These are phyloP conservation scores for Tachyglossus aculeatus DNA, from an alignment of 2,797 vertebrate genomes.

Conservation along the genomic window DNA sequence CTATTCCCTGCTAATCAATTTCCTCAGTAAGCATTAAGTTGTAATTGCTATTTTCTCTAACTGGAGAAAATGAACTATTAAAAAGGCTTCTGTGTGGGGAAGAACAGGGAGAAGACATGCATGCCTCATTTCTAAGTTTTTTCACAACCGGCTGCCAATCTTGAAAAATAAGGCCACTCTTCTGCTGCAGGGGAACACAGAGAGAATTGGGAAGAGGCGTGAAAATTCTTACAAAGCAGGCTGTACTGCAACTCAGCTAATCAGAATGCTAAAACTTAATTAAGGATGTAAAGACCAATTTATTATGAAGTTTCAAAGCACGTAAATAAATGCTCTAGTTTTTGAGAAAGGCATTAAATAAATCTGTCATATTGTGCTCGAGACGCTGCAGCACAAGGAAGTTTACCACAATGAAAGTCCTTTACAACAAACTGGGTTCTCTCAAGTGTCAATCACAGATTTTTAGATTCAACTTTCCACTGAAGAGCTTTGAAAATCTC, in stretches of 20 bases:
- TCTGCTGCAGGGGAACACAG: background rate
- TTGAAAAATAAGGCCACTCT: too few relatives aligned
- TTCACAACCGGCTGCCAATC: too few relatives aligned
- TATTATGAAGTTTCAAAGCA: background rate
- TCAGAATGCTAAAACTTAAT: rapidly evolving
- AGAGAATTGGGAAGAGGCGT: background rate
- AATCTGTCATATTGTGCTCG: background rate
- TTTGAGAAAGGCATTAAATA: background rate
- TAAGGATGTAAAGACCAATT: background rate
- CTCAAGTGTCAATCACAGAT: too few relatives aligned
- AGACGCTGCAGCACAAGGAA: background rate
- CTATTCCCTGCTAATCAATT: too few relatives aligned
- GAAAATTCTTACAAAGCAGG: background rate
- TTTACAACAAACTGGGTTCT: too few relatives aligned
- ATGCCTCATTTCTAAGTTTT: too few relatives aligned
- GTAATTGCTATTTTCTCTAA: too few relatives aligned
- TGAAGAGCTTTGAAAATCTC: background rate
- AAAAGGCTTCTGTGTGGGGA: too few relatives aligned
- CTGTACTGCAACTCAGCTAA: background rate
- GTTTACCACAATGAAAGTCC: too few relatives aligned
- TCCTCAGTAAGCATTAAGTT: too few relatives aligned
- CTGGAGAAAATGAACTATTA: too few relatives aligned
- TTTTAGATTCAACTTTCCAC: background rate
- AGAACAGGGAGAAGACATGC: too few relatives aligned
- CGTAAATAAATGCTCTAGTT: background rate